These are phyloP conservation scores for Macroteleia sp. DNA, from an alignment of 2,888 invertebrate species.

Conservation along the genomic window DNA sequence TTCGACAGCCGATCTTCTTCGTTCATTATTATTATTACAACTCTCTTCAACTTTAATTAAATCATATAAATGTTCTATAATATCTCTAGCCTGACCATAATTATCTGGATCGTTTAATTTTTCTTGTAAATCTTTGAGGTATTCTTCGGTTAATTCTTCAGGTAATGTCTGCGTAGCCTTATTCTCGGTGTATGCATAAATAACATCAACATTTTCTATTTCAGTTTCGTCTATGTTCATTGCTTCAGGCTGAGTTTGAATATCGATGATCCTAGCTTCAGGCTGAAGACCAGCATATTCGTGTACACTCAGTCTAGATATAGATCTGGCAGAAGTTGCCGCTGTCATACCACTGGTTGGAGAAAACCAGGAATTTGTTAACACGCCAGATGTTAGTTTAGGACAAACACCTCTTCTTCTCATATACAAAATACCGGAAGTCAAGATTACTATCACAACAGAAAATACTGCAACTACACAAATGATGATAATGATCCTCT, in stretches of 20 bases:
- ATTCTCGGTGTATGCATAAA: constrained; percentile 84
- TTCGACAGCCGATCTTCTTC: constrained; percentile 41
- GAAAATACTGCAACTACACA: constrained; percentile 77
- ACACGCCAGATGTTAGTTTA: constrained; percentile 76
- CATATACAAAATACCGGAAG: constrained; percentile 79
- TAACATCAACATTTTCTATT: constrained; percentile 72
- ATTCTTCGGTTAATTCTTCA: constrained; percentile 90
- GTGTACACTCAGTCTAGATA: constrained; percentile 86
- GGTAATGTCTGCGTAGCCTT: constrained; percentile 90
- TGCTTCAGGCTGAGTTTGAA: constrained; percentile 78
- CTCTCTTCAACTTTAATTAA: constrained; percentile 89
- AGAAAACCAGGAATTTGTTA: constrained; percentile 77
- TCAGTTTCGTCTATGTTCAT: constrained; percentile 73
- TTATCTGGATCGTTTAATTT: constrained; percentile 89
- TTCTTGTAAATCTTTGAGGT: constrained; percentile 88
- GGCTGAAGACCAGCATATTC: constrained; percentile 87
- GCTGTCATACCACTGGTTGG: constrained; percentile 80
- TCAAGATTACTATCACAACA: constrained; percentile 76
- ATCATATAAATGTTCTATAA: constrained; percentile 91
- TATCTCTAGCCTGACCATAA: constrained; percentile 90
- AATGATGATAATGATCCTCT: constrained; percentile 79
- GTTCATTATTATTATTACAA: constrained; percentile 85
- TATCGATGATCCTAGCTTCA: constrained; percentile 85
- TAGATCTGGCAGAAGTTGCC: constrained; percentile 86
- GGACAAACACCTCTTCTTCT: constrained; percentile 80